Base-by-base conservation (phyloP, 2,797 vertebrate genomes). In the Squalus acanthias region DNA sequence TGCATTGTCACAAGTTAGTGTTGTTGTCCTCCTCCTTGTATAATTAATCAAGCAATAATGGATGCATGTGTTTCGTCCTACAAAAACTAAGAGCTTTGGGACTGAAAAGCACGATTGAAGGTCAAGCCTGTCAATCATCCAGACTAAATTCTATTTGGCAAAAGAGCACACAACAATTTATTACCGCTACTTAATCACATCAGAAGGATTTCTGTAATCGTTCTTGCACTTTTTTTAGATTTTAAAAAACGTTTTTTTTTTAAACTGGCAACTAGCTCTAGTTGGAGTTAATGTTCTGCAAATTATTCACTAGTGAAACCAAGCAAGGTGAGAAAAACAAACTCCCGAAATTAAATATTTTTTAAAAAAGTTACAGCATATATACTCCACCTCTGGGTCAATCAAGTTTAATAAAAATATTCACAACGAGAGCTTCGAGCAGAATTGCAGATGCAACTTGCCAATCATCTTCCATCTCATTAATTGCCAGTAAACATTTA, bases 21-120 rank as follows among this genome's bases (percentile, higher is more conserved):
- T 69, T 93, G 91, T 92, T 67, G 91, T 67, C n/a, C 26, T 93
- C 65, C 65, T 69, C n/a, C 20, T 65, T 92, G 63, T 67, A 92
- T 67, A 92, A 92, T 92, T 92, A 92, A 92, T 92, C 63, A 92
- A 67, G 33, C 89, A 92, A 92, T 67, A 65, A 92, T 65, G 33
- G 89, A 67, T 65, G 89, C 89, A 65, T 20, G 63, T 92, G 89
- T 92, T 22, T 20, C 20, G 65, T 46, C 63, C 91, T 46, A 39
- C 10, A 46, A 69, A 92, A 69, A 46, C n/a, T 26, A 46, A 67
- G 63, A 93, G n/a, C n/a, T 46, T 69, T 67, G 91, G 65, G 91
- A 69, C 65, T 69, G 63, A 93, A 93, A 93, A 69, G 8, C 91
- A 93, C 22, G n/a, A 67, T 46, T 93, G 91, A 93, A 93, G 91